These are phyloP conservation scores for Hedya salicella DNA, from an alignment of 2,888 invertebrate genomes.

Conservation along the genomic window DNA sequence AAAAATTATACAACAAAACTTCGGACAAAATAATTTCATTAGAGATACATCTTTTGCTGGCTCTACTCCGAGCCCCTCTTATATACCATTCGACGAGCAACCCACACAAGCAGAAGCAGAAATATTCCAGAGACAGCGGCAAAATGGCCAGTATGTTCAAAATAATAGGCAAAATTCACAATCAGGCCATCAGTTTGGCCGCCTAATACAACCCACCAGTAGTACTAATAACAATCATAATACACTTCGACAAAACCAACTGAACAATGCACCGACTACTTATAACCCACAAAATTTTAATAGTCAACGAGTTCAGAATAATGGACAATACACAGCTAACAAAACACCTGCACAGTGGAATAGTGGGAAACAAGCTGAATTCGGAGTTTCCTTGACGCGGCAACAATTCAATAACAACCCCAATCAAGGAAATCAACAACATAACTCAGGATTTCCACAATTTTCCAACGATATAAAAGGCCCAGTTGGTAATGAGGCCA, in stretches of 20 bases:
- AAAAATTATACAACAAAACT: conserved; percentile 64
- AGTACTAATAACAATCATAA: conserved; percentile 51
- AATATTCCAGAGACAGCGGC: conserved; percentile 64
- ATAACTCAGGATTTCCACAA: conserved; percentile 57
- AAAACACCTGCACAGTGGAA: conserved; percentile 55
- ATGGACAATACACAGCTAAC: conserved; percentile 57
- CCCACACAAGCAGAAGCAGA: conserved; percentile 57
- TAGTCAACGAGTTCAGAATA: conserved; percentile 54
- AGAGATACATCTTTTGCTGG: conserved; percentile 64
- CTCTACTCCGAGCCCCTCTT: conserved; percentile 71
- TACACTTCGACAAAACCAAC: conserved; percentile 54
- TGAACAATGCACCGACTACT: conserved; percentile 48
- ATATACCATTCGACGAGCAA: conserved; percentile 61
- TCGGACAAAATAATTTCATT: conserved; percentile 55
- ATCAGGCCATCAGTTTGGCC: conserved; percentile 53
- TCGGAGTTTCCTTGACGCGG: conserved; percentile 57
- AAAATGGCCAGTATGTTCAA: conserved; percentile 59
- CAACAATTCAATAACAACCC: conserved; percentile 57
- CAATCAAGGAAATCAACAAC: conserved; percentile 59
- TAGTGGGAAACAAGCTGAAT: conserved; percentile 56
- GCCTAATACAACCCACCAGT: conserved; percentile 56
- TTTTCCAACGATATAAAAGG: conserved; percentile 57
- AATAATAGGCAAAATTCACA: conserved; percentile 53
- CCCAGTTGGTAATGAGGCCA: conserved; percentile 60
- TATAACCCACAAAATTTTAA: conserved; percentile 52